Evolutionary conservation across 92 coral and sea anemone genomes (phyloP), one percentile per base, ranked within the genome.

Genomic region (Epizoanthus illoricatus): DNA sequence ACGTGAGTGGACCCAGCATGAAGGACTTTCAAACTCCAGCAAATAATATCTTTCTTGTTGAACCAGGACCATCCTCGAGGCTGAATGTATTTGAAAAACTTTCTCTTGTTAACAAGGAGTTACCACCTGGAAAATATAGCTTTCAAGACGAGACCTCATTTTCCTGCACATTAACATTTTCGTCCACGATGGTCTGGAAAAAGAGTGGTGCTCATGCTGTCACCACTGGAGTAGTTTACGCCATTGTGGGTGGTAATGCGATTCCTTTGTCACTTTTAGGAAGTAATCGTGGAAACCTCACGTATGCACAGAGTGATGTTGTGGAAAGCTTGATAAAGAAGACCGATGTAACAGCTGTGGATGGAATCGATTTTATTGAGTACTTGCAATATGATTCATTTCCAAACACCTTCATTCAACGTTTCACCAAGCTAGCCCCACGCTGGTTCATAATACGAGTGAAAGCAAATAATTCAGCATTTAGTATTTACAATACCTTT

Each of bases 211-310:
- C 11, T 2, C 74, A 73, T 17, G 11, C 47, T 41, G 39, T 21
- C 3, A 85, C 88, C 59, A 75, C 39, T 47, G 91, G 91, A 19
- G 56, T 88, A 6, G 91, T 88, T 36, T 19, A 80, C 28, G 47
- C 5, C 33, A 33, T 71, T 7, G 33, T 69, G 19, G 19, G 45
- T 15, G 57, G 64, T 28, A 76, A 56, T 20, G 42, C 63, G 12
- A 54, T 88, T 17, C 91, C 91, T 17, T 36, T 88, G 47, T 85
- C 88, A 8, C 61, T 88, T 0, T 58, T 85, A 75, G 91, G 91
- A n/a, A 65, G 66, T 24, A 74, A 69, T 80, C 47, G 67, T 21
- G 42, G 59, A 5, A 40, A 85, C 17, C 62, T 63, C 8, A 10
- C 43, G 3, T 16, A 43, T 18, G 57, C 80, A 15, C 70, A 73